A percentile compares a stretch with the other conserved stretches of the same genome.
Conservation (phyloP, 30 jellyfish, hydroid and myxozoan genomes). For the Pelagia noctiluca region DNA sequence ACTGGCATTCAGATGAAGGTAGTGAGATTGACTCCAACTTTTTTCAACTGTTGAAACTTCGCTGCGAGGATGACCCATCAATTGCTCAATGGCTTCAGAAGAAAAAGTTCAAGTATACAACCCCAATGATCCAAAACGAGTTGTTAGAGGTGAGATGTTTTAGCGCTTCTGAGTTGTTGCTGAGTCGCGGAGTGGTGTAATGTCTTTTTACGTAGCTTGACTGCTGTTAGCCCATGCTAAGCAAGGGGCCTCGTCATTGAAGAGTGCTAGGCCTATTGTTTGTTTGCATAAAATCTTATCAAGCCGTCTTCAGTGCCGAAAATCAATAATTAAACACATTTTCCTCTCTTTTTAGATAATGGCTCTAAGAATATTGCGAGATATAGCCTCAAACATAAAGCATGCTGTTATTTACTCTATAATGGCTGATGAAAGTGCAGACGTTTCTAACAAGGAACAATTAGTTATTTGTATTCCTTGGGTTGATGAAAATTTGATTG, state of each 20-base stretch:
- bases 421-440: conserved; percentile 53
- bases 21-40: conserved; percentile 43
- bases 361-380: conserved; percentile 34
- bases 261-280: too few relatives aligned
- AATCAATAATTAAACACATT: too few relatives aligned
- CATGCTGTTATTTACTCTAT: conserved; percentile 1
- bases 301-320: too few relatives aligned
- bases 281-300: too few relatives aligned
- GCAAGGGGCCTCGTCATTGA: too few relatives aligned
- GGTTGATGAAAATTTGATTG: conserved; percentile 65
- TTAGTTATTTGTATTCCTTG: conserved; percentile 18
- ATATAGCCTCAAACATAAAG: neutral
- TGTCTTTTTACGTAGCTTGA: too few relatives aligned
- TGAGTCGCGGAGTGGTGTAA: too few relatives aligned
- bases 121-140: conserved; percentile 47
- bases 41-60: conserved; percentile 27
- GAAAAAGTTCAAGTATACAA: neutral
- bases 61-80: conserved; percentile 27
- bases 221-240: too few relatives aligned
- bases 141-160: too few relatives aligned
- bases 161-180: too few relatives aligned
- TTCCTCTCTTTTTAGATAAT: too few relatives aligned
- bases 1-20: neutral
- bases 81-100: conserved; percentile 18
- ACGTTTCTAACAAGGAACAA: conserved; percentile 49